Conservation (phyloP, 2,113 vertebrate genomes). For the Abramis brama region DNA sequence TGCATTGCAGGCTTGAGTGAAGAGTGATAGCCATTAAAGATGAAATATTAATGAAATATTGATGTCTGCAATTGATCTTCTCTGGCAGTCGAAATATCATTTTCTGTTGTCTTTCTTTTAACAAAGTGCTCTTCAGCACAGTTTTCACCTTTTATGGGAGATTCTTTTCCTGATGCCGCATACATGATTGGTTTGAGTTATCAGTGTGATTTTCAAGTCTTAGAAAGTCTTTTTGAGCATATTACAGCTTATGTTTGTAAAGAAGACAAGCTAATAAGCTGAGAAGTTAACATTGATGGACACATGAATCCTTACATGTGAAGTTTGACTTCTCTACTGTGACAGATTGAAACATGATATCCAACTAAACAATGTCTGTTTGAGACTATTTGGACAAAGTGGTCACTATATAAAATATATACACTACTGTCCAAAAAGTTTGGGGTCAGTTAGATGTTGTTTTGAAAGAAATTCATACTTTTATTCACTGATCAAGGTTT, state of each 20-base stretch:
- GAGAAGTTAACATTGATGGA: neutral
- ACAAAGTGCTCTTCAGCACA: neutral
- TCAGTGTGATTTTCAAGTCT: neutral
- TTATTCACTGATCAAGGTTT: too few species aligned
- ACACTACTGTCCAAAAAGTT: too few species aligned
- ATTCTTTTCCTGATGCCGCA: neutral
- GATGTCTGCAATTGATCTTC: constrained; percentile 4
- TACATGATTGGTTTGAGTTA: neutral
- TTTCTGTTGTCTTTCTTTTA: neutral
- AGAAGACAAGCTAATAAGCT: neutral
- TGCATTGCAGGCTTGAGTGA: neutral
- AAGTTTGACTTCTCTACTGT: neutral
- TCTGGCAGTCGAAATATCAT: neutral
- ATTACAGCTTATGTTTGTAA: neutral
- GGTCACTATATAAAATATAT: neutral
- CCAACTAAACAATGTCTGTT: neutral
- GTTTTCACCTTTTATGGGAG: neutral
- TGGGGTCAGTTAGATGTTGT: neutral
- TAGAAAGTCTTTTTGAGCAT: neutral
- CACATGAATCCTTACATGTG: neutral
- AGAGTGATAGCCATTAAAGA: neutral
- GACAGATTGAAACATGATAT: neutral
- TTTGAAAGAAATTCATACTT: too few species aligned
- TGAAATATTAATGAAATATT: constrained; percentile 35
- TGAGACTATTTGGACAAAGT: neutral